Conservation (phyloP, 2,888 invertebrate genomes). For the Bembecia ichneumoniformis region DNA sequence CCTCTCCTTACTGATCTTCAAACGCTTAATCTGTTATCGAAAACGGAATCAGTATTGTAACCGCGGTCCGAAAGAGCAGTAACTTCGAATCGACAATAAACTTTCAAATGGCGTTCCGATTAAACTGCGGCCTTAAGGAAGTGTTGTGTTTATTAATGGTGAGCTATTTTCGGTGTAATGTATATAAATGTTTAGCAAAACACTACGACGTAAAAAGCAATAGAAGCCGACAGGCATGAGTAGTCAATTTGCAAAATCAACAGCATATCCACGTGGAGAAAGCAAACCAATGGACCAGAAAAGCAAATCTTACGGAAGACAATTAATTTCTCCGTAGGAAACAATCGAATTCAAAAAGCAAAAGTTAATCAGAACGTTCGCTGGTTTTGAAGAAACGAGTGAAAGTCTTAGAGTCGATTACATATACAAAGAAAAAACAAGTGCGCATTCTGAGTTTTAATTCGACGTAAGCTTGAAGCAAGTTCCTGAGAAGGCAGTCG, state of each 20-base stretch:
- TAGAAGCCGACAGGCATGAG: neutral
- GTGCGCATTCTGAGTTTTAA: slow-evolving; percentile 4
- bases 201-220: neutral
- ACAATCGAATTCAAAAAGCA: slow-evolving; percentile 32
- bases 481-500: slow-evolving; percentile 22
- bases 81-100: slow-evolving; percentile 23
- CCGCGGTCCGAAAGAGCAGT: slow-evolving; percentile 30
- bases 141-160: slow-evolving; percentile 29
- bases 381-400: slow-evolving; percentile 43
- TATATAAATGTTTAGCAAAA: neutral
- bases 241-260: slow-evolving; percentile 7
- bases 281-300: slow-evolving; percentile 20
- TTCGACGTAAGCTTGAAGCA: slow-evolving; percentile 7
- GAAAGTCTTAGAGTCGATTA: slow-evolving; percentile 36
- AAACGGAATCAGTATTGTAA: slow-evolving; percentile 40
- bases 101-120: slow-evolving; percentile 23
- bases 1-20: slow-evolving; percentile 38
- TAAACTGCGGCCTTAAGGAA: slow-evolving; percentile 21
- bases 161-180: slow-evolving; percentile 12
- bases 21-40: slow-evolving; percentile 35
- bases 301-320: slow-evolving; percentile 15
- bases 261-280: slow-evolving; percentile 21
- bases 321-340: slow-evolving; percentile 27
- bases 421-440: slow-evolving; percentile 27
- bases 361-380: slow-evolving; percentile 40